These are phyloP conservation scores for Fragum whitleyi DNA, from an alignment of 2,888 invertebrate genomes.

Conservation along the genomic window DNA sequence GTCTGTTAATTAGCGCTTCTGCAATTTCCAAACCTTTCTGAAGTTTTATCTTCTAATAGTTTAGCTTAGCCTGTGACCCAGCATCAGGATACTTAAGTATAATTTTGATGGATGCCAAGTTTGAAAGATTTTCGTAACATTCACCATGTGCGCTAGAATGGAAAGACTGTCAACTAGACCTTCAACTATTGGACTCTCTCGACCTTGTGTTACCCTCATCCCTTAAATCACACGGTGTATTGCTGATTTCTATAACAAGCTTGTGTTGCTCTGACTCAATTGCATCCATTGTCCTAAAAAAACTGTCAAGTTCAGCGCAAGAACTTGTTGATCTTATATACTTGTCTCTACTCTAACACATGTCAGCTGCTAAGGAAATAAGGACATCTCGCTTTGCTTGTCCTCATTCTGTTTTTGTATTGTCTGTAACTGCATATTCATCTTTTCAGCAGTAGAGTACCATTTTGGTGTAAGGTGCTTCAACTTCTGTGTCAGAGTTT, in stretches of 20 bases:
- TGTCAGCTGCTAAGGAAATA: background rate
- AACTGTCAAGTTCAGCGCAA: background rate
- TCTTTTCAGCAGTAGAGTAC: slow-evolving; percentile 2
- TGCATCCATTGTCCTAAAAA: background rate
- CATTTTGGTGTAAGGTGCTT: background rate
- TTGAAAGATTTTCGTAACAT: background rate
- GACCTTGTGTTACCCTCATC: background rate
- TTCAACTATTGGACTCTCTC: background rate
- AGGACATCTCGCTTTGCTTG: background rate
- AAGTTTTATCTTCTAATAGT: background rate
- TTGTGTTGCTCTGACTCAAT: background rate
- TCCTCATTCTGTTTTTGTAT: too few species aligned
- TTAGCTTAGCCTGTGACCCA: slow-evolving; percentile 1
- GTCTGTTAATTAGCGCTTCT: background rate
- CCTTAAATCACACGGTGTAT: background rate
- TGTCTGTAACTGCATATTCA: background rate
- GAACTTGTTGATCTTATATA: too few species aligned
- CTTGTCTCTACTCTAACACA: slow-evolving; percentile 1
- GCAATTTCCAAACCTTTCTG: slow-evolving; percentile 1
- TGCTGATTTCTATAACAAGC: background rate
- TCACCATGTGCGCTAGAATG: background rate
- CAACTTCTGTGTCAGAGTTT: background rate
- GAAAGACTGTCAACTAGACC: background rate
- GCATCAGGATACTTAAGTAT: background rate
- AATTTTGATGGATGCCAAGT: background rate